phyloP scores from a whole-genome alignment of 1,140 invertebrate species.

The Proctacanthus coquilletti region DNA sequence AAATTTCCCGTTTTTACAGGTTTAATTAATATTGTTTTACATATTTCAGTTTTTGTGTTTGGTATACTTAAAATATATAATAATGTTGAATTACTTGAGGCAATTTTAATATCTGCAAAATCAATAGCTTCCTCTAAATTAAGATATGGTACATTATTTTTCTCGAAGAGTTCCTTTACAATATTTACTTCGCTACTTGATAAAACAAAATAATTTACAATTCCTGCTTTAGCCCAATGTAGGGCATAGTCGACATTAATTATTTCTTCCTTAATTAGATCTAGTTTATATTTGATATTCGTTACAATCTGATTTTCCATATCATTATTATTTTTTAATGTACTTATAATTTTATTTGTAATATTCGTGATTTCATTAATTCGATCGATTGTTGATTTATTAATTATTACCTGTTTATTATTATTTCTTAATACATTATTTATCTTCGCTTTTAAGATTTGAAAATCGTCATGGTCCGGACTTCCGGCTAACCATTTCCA shows the following conservation, averaged over 20 bases:
- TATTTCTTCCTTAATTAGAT: slow-evolving; percentile 6
- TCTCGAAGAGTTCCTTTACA: slow-evolving; percentile 4
- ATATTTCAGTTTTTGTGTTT: too few species aligned
- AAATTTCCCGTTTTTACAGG: too few species aligned
- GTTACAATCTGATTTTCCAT: neutral
- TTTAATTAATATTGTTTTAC: too few species aligned
- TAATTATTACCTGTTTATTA: slow-evolving; percentile 9
- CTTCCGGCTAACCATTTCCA: slow-evolving; percentile 7
- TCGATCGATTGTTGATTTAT: slow-evolving; percentile 2
- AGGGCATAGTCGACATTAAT: slow-evolving; percentile 3
- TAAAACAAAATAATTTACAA: slow-evolving; percentile 5
- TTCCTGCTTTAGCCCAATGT: slow-evolving; percentile 5
- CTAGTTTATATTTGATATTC: slow-evolving; percentile 4
- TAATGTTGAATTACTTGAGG: too few species aligned
- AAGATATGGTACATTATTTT: slow-evolving; percentile 2
- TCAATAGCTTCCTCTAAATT: slow-evolving; percentile 4
- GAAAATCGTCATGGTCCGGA: slow-evolving; percentile 5
- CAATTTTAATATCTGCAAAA: slow-evolving; percentile 6
- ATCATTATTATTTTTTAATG: slow-evolving; percentile 1
- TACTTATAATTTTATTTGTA: slow-evolving; percentile 5
- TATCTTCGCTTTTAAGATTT: slow-evolving; percentile 4
- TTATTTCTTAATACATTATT: slow-evolving; percentile 8
- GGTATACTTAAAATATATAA: too few species aligned
- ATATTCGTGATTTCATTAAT: slow-evolving; percentile 5
- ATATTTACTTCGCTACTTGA: slow-evolving; percentile 4